Evolutionary conservation across 2,113 vertebrate species (phyloP), one percentile per base, ranked within the genome.

Genomic region (Poeciliopsis occidentalis): DNA sequence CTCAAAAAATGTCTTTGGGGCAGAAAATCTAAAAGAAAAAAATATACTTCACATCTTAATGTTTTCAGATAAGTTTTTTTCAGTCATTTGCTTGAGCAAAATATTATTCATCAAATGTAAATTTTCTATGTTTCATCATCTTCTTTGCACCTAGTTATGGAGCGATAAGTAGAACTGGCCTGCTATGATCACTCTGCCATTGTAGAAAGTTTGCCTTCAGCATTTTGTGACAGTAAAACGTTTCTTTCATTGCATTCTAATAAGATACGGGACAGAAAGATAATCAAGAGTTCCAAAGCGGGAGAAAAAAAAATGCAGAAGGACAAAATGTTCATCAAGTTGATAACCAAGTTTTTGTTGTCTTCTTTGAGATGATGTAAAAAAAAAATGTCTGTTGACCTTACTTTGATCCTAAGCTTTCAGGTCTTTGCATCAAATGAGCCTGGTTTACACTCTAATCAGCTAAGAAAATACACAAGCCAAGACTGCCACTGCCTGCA

Each of bases 401-500:
- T 19, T 24, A n/a, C 11, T n/a, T 57, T 24, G 51, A 57, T 57
- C 51, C 51, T 57, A 57, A 7, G 24, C 51, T 11, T 54, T 54
- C 22, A 54, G 19, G 24, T 54, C 22, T 24, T 24, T 24, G 17
- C 8, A 17, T n/a, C 51, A 54, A 47, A 47, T 19, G 44, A 47
- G 1, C 3, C 15, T 17, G 4, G 41, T 47, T 19, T 47, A 17
- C 4, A 19, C 24, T 24, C 7, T 57, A 57, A 57, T 57, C 51
- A 57, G 51, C 65, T 29, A 13, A 62, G 3, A 61, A 67, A 30
- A 63, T 0, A 60, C 6, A 63, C 2, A 4, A 80, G 78, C 31
- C 63, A 77, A 63, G 8, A 71, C 76, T 66, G 60, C 13, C 51
- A n/a, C 83, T 69, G 77, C 71, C 78, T 74, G 61, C 64, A 8